Evolutionary conservation across 2,113 vertebrate genomes (phyloP), one percentile per base, ranked within the genome.

Genomic region (Pao palembangensis): DNA sequence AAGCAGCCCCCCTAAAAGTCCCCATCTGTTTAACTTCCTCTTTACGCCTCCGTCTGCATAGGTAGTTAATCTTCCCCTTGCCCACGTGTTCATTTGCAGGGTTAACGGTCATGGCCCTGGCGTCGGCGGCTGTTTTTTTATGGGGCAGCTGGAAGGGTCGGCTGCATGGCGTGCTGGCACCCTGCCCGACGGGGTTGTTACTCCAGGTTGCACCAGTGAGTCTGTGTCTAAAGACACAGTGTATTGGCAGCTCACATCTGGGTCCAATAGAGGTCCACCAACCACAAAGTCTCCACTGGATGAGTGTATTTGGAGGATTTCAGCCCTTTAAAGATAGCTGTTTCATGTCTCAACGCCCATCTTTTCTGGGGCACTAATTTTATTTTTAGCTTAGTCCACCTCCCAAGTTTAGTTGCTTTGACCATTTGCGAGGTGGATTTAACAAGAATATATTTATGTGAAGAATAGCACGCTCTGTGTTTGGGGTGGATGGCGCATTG

Each of bases 121-220:
- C 65, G 58, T 73, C 81, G 51, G 73, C 63, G 55, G 70, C 66
- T 83, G 70, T 82, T 73, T 83, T n/a, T 52, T 86, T 78, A 76
- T 76, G 66, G 49, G 73, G 78, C 74, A 80, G 75, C 81, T 75
- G 81, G 62, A 73, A 43, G 58, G 64, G 73, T 67, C 44, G 61
- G 61, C 75, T 61, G 61, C 68, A 65, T 61, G 77, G 51, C 58
- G n/a, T 47, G 80, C 64, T 81, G 83, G 79, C 76, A 12, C 23
- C 1, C 44, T 18, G 68, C 76, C 76, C 31, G 70, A 69, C 71
- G 31, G 59, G 6, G 16, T 44, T 77, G 78, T 77, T 80, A 51
- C 63, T 72, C 41, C 64, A 56, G 69, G 63, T 63, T 56, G 54
- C 0, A 58, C 47, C 61, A 72, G 77, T 61, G 63, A 62, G 76